Evolutionary conservation across 2,797 vertebrate species (phyloP).

Genomic region (Liparis tanakae): DNA sequence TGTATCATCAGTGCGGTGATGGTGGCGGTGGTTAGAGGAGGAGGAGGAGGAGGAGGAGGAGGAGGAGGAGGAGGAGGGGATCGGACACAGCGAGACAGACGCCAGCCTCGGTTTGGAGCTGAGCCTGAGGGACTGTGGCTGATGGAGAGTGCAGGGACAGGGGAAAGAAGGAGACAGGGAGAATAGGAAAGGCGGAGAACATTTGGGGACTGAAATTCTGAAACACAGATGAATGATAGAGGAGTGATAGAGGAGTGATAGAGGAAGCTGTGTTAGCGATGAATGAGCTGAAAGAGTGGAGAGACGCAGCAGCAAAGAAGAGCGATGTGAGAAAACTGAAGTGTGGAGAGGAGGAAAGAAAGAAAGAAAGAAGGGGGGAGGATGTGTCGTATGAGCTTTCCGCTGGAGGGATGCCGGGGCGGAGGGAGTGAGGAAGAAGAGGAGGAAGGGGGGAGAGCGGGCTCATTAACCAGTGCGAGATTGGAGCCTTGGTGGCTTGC

Average conservation of each 20-base stretch:
- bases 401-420: constrained; percentile 61
- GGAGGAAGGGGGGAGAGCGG: constrained; percentile 53
- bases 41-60: constrained; percentile 47
- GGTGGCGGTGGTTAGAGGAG: constrained; percentile 62
- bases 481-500: constrained; percentile 84
- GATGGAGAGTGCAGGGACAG: constrained; percentile 62
- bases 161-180: constrained; percentile 47
- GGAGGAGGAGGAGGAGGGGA: constrained; percentile 51
- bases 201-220: constrained; percentile 34
- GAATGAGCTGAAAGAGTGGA: constrained; percentile 34
- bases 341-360: constrained; percentile 36
- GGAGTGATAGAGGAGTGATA: neutral
- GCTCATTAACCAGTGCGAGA: constrained; percentile 86
- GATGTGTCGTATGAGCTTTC: constrained; percentile 45
- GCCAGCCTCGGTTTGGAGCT: constrained; percentile 80
- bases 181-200: constrained; percentile 44
- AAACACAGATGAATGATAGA: constrained; percentile 47
- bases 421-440: constrained; percentile 46
- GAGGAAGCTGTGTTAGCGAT: constrained; percentile 29
- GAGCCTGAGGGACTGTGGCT: constrained; percentile 76
- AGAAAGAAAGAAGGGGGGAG: constrained; percentile 25
- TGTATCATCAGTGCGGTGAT: constrained; percentile 69
- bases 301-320: constrained; percentile 22
- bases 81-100: constrained; percentile 76
- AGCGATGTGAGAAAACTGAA: constrained; percentile 31